Conservation (phyloP, 2,888 invertebrate species). For the Torymus aiolomorphi region DNA sequence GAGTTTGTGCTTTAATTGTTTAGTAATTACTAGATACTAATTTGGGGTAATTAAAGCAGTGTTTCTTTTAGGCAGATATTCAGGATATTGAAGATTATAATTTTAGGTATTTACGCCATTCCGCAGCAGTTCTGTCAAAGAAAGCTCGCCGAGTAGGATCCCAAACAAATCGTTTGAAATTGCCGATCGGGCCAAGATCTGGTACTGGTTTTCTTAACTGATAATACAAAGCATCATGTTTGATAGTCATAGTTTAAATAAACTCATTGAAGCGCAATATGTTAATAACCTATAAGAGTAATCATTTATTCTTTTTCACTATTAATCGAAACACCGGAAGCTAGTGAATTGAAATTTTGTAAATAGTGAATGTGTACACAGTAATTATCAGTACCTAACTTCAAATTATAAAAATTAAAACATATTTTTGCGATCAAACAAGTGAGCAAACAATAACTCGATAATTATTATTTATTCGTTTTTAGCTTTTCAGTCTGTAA, state of each 20-base stretch:
- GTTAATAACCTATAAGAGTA: too few relatives aligned
- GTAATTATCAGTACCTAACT: not conserved
- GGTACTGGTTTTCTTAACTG: constrained; percentile 65
- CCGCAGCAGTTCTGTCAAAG: constrained; percentile 66
- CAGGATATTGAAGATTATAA: too few relatives aligned
- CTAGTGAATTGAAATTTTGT: constrained; percentile 15
- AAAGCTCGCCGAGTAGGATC: constrained; percentile 65
- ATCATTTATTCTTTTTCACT: not conserved
- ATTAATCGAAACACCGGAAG: not conserved
- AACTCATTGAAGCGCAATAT: too few relatives aligned
- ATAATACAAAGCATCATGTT: constrained; percentile 70
- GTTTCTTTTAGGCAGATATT: too few relatives aligned
- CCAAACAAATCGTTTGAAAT: constrained; percentile 69
- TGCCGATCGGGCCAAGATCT: constrained; percentile 65
- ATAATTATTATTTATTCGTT: too few relatives aligned
- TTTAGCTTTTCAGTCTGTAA: too few relatives aligned
- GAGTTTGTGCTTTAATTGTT: too few relatives aligned
- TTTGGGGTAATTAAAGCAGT: too few relatives aligned
- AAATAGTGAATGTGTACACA: not conserved
- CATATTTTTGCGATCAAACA: constrained; percentile 1
- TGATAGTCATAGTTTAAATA: constrained; percentile 60
- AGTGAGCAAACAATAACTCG: too few relatives aligned
- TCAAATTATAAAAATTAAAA: not conserved
- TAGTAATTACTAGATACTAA: too few relatives aligned
- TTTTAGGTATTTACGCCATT: constrained; percentile 67